These are phyloP conservation scores for Alaudala cheleensis DNA, from an alignment of 2,113 vertebrate species.

Conservation along the genomic window DNA sequence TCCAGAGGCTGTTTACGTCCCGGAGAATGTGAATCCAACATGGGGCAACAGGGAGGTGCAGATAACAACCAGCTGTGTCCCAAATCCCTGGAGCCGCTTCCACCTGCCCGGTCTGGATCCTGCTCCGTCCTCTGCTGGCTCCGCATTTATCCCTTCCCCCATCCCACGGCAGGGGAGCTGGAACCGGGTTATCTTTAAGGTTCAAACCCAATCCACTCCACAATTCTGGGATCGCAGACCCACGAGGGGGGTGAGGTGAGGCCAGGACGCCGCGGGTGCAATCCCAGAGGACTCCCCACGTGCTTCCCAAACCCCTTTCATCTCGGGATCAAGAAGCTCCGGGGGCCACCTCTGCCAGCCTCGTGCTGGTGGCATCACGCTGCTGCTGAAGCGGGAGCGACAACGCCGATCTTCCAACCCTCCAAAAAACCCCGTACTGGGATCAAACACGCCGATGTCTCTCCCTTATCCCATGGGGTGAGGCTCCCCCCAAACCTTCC, in stretches of 20 bases:
- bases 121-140: neutral
- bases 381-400: neutral
- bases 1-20: neutral
- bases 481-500: accelerated
- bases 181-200: neutral
- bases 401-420: accelerated
- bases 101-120: neutral
- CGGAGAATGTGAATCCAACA: neutral
- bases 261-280: neutral
- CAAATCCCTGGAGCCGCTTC: neutral
- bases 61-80: neutral
- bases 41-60: accelerated
- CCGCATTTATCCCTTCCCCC: neutral
- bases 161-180: accelerated
- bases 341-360: neutral
- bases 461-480: accelerated
- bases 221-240: neutral
- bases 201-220: neutral
- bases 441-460: neutral
- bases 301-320: neutral
- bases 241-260: neutral
- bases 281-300: neutral
- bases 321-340: neutral
- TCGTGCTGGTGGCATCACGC: neutral
- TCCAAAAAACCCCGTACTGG: neutral